Percentiles rank a stretch among this genome's conserved stretches.
Evolutionary conservation across 2,888 invertebrate genomes (phyloP).

Genomic region (Ommatoiulus sabulosus): DNA sequence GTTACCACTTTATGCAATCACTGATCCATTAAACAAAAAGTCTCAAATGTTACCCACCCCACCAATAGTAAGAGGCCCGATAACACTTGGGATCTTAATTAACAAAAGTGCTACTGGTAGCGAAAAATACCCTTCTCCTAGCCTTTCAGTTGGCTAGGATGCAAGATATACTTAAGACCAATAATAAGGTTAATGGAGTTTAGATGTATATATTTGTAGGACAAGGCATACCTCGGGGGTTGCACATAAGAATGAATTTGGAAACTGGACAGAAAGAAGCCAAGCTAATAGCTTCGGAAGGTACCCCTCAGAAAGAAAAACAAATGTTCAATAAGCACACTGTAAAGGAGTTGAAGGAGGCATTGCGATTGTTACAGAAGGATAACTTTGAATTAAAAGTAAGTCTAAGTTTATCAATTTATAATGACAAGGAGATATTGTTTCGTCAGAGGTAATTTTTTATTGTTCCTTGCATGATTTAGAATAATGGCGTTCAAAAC

Average conservation of each 20-base stretch:
- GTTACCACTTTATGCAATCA: too few species aligned
- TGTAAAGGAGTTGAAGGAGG: slow-evolving; percentile 64
- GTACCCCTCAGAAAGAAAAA: slow-evolving; percentile 57
- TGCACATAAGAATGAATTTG: slow-evolving; percentile 82
- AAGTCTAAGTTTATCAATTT: not conserved
- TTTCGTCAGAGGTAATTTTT: too few species aligned
- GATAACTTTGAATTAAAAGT: not conserved
- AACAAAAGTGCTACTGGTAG: too few species aligned
- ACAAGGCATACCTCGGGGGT: slow-evolving; percentile 78
- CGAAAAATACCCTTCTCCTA: too few species aligned
- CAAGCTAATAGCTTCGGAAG: slow-evolving; percentile 74
- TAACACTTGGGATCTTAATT: too few species aligned
- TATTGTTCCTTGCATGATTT: not conserved
- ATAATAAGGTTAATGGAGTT: too few species aligned
- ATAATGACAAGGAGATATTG: too few species aligned
- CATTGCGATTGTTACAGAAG: not conserved
- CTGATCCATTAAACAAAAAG: too few species aligned
- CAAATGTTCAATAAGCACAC: slow-evolving; percentile 51
- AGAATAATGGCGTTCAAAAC: slow-evolving; percentile 63
- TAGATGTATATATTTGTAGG: slow-evolving; percentile 72
- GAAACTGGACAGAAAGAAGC: slow-evolving; percentile 81
- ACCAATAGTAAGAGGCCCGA: too few species aligned
- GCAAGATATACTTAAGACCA: too few species aligned
- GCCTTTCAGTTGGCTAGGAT: too few species aligned
- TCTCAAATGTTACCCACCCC: too few species aligned